Conservation (phyloP, 37 sponge, comb jelly and placozoan species). For the Cladorhizidae sp. region DNA sequence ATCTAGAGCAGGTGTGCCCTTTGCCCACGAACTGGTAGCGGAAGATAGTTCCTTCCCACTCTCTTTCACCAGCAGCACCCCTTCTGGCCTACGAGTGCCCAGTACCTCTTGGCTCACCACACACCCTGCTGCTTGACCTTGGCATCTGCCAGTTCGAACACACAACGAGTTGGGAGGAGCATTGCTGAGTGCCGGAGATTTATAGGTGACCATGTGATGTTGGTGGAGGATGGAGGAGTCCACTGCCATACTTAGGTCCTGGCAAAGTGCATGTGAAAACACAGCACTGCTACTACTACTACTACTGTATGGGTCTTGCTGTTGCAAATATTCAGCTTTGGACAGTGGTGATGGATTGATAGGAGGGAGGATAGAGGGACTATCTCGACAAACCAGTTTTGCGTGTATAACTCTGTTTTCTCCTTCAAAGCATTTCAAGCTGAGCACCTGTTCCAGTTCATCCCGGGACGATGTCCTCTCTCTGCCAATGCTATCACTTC, state of each 20-base stretch:
- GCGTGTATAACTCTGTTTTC: neutral
- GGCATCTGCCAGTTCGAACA: neutral
- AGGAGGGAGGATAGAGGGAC: neutral
- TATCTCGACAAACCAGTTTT: no score
- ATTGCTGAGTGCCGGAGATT: conserved; percentile 43
- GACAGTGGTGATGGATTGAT: neutral
- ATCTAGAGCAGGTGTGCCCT: conserved; percentile 15
- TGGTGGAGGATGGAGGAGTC: neutral
- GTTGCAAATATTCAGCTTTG: neutral
- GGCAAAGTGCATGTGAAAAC: neutral
- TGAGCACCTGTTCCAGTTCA: neutral
- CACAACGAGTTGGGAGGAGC: conserved; percentile 21
- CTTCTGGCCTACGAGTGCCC: conserved; percentile 21
- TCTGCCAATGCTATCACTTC: no score
- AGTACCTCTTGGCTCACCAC: conserved; percentile 7
- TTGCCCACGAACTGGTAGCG: neutral
- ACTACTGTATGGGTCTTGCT: neutral
- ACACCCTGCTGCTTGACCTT: neutral
- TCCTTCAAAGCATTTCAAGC: neutral
- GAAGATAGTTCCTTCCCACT: neutral
- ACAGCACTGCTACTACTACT: neutral
- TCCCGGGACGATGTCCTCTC: no score
- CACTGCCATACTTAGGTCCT: neutral
- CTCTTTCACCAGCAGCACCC: conserved; percentile 39
- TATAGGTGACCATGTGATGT: neutral